phyloP scores from a whole-genome alignment of 2,888 invertebrate genomes.

The Scaptomyza parva region DNA sequence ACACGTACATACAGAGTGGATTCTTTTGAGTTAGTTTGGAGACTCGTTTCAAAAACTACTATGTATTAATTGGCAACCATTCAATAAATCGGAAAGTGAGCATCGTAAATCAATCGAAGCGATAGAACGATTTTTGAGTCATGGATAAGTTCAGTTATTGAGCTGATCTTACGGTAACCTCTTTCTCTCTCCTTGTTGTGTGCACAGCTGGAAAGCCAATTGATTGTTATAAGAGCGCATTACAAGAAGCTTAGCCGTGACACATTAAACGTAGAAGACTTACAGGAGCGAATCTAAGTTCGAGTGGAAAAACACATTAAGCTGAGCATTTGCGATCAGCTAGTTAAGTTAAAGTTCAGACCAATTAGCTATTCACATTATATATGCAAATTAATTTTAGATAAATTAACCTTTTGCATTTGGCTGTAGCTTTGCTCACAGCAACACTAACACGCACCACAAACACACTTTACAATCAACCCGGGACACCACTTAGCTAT shows the following conservation, averaged over 20 bases:
- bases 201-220: not conserved
- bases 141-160: too few species aligned
- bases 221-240: not conserved
- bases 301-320: not conserved
- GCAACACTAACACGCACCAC: slow-evolving; percentile 6
- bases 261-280: not conserved
- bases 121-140: slow-evolving; percentile 12
- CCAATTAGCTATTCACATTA: not conserved
- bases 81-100: slow-evolving; percentile 65
- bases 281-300: not conserved
- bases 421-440: not conserved
- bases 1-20: slow-evolving; percentile 58
- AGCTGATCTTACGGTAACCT: too few species aligned
- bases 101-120: slow-evolving; percentile 69
- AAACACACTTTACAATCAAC: slow-evolving; percentile 22
- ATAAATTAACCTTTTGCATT: slow-evolving; percentile 6
- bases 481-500: slow-evolving; percentile 11
- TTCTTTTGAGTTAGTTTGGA: slow-evolving; percentile 45
- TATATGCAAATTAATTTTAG: not conserved
- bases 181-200: not conserved
- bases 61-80: slow-evolving; percentile 73
- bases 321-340: not conserved
- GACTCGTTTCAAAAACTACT: slow-evolving; percentile 48
- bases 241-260: not conserved
- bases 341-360: not conserved